Evolutionary conservation across 1,140 invertebrate genomes (phyloP).

Genomic region (Druon quercuslanigerum): DNA sequence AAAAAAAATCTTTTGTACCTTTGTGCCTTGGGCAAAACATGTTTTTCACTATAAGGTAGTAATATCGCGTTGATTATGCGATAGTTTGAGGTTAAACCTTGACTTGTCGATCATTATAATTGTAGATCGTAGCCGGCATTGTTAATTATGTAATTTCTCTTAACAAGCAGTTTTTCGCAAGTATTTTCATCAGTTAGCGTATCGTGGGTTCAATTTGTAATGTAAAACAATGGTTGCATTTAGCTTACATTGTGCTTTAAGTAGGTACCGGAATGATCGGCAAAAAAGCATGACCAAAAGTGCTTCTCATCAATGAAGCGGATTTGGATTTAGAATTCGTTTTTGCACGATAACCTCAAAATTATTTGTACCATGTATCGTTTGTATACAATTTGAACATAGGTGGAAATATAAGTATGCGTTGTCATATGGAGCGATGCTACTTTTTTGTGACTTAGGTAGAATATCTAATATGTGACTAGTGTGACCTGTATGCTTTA

Average conservation of each 20-base stretch:
- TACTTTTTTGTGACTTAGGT: too few relatives aligned
- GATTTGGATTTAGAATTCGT: neutral
- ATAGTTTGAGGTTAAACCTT: slow-evolving; percentile 44
- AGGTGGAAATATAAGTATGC: too few relatives aligned
- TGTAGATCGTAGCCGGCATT: slow-evolving; percentile 3
- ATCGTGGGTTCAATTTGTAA: neutral
- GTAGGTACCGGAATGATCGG: neutral
- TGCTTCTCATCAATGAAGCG: neutral
- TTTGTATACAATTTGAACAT: too few relatives aligned
- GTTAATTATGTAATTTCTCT: slow-evolving; percentile 20
- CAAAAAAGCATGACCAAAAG: neutral
- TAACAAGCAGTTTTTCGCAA: neutral
- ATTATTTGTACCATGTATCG: too few relatives aligned
- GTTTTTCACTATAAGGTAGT: neutral
- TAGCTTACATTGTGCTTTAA: neutral
- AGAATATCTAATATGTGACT: too few relatives aligned
- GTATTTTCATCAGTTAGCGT: neutral
- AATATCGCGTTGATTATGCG: neutral
- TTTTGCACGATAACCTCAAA: neutral
- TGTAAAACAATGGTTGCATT: neutral
- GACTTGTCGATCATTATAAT: neutral
- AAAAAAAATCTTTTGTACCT: slow-evolving; percentile 23
- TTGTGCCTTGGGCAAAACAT: neutral
- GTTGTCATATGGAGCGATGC: too few relatives aligned
- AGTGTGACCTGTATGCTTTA: too few relatives aligned